Evolutionary conservation across 2,888 invertebrate species (phyloP), one percentile per base, ranked within the genome.

Genomic region (Belgica antarctica): DNA sequence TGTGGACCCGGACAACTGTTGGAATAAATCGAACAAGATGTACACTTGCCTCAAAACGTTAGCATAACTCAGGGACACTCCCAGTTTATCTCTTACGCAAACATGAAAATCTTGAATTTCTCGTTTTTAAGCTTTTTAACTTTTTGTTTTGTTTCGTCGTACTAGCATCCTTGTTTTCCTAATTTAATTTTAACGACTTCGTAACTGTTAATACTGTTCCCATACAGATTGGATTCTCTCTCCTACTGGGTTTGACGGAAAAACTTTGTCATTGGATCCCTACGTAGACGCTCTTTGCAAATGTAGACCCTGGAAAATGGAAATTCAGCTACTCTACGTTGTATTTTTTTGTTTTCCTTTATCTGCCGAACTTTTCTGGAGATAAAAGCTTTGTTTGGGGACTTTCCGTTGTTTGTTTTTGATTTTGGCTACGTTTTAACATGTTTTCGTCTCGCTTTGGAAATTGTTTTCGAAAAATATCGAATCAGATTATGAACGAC

Each of bases 171-270:
- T 63, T 41, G 41, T 41, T 63, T 63, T 22, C 63, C 63, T 63
- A 63, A 63, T 63, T 63, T 36, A 63, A 63, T 63, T 63, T 63
- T 63, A 63, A 63, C 36, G 63, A 63, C 63, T 63, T 28, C 19
- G 36, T 25, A 41, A 63, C 12, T 63, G 41, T 52, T 52, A 52
- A 52, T 17, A 17, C 52, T 52, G 17, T n/a, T 52, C 52, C 8
- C n/a, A n/a, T n/a, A n/a, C n/a, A n/a, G n/a, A n/a, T n/a, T n/a
- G n/a, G n/a, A n/a, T n/a, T n/a, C n/a, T n/a, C 41, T 10, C 41
- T 41, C n/a, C 2, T 41, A 2, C 15, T 41, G n/a, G 41, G 41
- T n/a, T 15, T 12, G 22, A 52, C 8, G 7, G 12, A 52, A 52
- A 52, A 52, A 52, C 17, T 19, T 52, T 52, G 52, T 19, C 19